Percentiles rank a stretch among this genome's conserved stretches.
Conservation (phyloP, 2,888 invertebrate genomes). For the Tanytarsus gracilentus region DNA sequence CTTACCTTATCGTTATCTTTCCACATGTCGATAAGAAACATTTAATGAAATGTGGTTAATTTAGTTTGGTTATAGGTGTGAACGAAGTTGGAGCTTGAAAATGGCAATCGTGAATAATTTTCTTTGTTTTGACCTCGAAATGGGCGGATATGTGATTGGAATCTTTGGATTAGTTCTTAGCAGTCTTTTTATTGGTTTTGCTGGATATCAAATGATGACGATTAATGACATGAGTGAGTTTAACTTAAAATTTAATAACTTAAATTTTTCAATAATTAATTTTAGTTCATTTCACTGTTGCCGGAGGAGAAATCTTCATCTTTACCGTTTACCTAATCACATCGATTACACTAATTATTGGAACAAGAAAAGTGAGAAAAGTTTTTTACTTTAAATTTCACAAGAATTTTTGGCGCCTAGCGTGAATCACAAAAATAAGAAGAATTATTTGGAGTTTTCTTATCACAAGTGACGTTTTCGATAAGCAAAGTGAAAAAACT, state of each 20-base stretch:
- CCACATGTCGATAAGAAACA: too few relatives aligned
- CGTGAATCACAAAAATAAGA: too few relatives aligned
- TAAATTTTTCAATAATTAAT: not conserved
- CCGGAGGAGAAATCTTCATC: not conserved
- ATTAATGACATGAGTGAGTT: not conserved
- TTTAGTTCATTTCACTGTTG: not conserved
- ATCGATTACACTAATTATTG: conserved; percentile 1
- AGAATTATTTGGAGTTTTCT: too few relatives aligned
- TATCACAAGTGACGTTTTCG: too few relatives aligned
- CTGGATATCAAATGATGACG: not conserved
- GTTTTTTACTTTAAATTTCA: not conserved
- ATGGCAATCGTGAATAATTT: conserved; percentile 16
- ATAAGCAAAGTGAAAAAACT: too few relatives aligned
- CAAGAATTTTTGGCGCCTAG: too few relatives aligned
- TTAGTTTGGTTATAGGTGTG: too few relatives aligned
- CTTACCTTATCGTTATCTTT: too few relatives aligned
- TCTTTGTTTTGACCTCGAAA: conserved; percentile 14
- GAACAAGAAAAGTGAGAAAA: not conserved
- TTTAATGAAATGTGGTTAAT: too few relatives aligned
- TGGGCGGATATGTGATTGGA: conserved; percentile 3
- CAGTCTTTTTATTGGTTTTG: not conserved
- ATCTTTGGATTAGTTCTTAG: not conserved
- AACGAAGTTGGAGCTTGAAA: conserved; percentile 72
- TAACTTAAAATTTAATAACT: not conserved
- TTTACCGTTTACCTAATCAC: not conserved